Percentiles rank a stretch among this genome's conserved stretches.
Evolutionary conservation across 2,888 invertebrate species (phyloP).

Genomic region (Synanthedon myopaeformis): DNA sequence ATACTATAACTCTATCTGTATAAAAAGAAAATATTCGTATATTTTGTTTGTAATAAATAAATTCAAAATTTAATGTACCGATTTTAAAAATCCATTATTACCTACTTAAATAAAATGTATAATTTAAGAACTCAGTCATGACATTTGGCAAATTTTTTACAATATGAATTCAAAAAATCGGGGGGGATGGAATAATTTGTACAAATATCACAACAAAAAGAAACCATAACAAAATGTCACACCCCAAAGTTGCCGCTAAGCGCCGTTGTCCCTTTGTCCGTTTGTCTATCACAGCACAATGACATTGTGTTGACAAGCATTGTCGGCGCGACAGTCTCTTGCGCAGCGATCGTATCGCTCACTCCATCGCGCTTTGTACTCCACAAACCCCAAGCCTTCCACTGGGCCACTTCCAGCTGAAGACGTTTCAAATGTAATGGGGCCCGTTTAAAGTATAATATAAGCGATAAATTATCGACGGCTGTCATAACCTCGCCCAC

Average conservation of each 20-base stretch:
- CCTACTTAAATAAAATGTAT: no score
- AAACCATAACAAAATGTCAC: conserved; percentile 1
- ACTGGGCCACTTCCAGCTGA: conserved; percentile 1
- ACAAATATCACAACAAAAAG: conserved; percentile 2
- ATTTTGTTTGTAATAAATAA: no score
- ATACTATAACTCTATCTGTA: no score
- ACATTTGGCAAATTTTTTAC: no score
- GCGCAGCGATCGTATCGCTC: conserved; percentile 21
- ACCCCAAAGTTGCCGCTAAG: conserved; percentile 25
- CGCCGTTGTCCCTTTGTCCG: conserved; percentile 35
- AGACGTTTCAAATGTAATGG: neutral
- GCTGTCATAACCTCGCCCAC: neutral
- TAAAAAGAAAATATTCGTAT: no score
- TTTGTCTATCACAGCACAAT: conserved; percentile 15
- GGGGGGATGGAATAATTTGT: no score
- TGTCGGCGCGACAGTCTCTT: conserved; percentile 24
- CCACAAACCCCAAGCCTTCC: conserved; percentile 19
- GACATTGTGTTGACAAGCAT: conserved; percentile 48
- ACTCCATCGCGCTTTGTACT: neutral
- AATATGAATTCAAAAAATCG: no score
- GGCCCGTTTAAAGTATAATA: neutral
- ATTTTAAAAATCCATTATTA: no score
- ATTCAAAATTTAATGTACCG: no score
- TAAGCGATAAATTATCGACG: conserved; percentile 4
- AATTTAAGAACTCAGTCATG: no score